Evolutionary conservation across 2,797 vertebrate genomes (phyloP).

Genomic region (Etheostoma nigrum): DNA sequence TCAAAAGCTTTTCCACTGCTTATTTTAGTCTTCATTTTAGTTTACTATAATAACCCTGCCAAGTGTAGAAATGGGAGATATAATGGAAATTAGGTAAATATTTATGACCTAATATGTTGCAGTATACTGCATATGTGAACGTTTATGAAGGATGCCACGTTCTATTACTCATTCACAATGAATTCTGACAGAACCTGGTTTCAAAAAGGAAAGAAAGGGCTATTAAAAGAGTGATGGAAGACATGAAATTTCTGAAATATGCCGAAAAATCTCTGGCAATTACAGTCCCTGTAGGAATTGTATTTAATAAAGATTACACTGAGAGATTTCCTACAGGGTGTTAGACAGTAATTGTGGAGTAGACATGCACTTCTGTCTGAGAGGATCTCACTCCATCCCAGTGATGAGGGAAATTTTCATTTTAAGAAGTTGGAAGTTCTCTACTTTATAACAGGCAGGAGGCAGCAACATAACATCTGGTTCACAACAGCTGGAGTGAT

Average conservation of each 20-base stretch:
- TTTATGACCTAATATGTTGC: background rate
- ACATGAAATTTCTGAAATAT: background rate
- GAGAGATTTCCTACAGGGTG: background rate
- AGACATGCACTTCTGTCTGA: slow-evolving; percentile 10
- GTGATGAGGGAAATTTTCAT: background rate
- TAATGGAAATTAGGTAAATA: background rate
- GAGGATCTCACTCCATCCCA: slow-evolving; percentile 1
- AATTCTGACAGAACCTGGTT: background rate
- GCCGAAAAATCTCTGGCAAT: slow-evolving; percentile 1
- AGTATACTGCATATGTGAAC: background rate
- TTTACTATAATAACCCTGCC: too few species aligned
- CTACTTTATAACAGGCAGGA: background rate
- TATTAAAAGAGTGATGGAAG: background rate
- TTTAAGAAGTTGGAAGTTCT: slow-evolving; percentile 6
- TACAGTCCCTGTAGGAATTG: background rate
- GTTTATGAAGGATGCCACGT: background rate
- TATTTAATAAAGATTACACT: background rate
- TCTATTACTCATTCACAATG: background rate
- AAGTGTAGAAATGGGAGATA: background rate
- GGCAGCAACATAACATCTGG: background rate
- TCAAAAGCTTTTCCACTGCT: too few species aligned
- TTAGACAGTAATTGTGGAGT: slow-evolving; percentile 4
- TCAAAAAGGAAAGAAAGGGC: background rate
- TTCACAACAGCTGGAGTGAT: background rate
- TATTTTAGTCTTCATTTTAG: too few species aligned